These are phyloP conservation scores for Polypterus bichir DNA, from an alignment of 2,113 vertebrate genomes.

Conservation along the genomic window DNA sequence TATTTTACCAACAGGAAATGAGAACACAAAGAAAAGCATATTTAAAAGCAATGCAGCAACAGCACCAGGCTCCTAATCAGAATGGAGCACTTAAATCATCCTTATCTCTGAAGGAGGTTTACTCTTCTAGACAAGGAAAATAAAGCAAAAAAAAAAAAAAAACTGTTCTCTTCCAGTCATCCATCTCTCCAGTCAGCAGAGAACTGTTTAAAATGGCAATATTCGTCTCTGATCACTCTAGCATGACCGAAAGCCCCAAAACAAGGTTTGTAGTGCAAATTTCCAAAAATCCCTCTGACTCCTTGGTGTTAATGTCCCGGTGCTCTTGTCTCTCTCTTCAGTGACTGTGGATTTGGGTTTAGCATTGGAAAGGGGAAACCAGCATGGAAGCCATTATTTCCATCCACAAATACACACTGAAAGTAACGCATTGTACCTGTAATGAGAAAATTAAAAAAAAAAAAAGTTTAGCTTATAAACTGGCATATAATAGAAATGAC, in stretches of 20 bases:
- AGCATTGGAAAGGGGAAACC: slow-evolving; percentile 40
- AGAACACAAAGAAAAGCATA: too few species aligned
- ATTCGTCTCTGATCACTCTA: not conserved
- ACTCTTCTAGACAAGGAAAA: too few species aligned
- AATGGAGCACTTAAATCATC: too few species aligned
- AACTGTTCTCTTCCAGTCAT: slow-evolving; percentile 7
- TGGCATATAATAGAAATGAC: too few species aligned
- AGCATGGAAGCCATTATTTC: slow-evolving; percentile 43
- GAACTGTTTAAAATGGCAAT: not conserved
- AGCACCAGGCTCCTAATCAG: too few species aligned
- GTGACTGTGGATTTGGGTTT: slow-evolving; percentile 36
- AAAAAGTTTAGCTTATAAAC: not conserved
- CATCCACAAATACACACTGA: slow-evolving; percentile 52
- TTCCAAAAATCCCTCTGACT: slow-evolving; percentile 1
- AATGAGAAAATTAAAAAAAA: not conserved
- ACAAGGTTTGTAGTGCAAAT: slow-evolving; percentile 8
- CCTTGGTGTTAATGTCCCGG: slow-evolving; percentile 37
- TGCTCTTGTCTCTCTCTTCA: slow-evolving; percentile 25
- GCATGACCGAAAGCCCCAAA: slow-evolving; percentile 15
- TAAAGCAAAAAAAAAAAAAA: slow-evolving; percentile 16
- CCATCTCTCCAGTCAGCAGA: slow-evolving; percentile 6
- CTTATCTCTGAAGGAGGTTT: too few species aligned
- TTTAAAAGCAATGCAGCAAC: too few species aligned
- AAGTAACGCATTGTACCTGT: slow-evolving; percentile 55
- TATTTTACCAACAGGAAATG: too few species aligned